Evolutionary conservation across 2,113 vertebrate genomes (phyloP).

Genomic region (Xenopus borealis): DNA sequence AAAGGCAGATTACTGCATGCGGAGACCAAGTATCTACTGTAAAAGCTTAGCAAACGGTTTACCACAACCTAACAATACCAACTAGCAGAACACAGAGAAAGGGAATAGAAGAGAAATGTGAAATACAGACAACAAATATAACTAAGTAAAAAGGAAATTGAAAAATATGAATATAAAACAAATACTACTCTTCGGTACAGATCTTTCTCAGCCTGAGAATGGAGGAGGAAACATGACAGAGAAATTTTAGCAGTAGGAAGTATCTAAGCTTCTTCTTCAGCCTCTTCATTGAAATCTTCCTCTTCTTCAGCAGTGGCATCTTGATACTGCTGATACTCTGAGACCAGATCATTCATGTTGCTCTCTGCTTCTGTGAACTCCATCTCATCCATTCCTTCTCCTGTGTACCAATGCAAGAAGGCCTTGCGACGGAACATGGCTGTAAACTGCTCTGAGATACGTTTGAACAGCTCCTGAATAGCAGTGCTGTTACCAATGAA

Average conservation of each 20-base stretch:
- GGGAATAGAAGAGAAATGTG: slow-evolving; percentile 4
- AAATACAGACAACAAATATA: not conserved
- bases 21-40: slow-evolving; percentile 3
- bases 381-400: slow-evolving; percentile 92
- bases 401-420: slow-evolving; percentile 90
- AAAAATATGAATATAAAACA: slow-evolving; percentile 5
- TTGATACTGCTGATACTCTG: slow-evolving; percentile 90
- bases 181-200: slow-evolving; percentile 12
- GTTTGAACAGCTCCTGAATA: slow-evolving; percentile 93
- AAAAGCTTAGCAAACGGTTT: not conserved
- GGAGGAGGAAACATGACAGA: not conserved
- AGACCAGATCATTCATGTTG: slow-evolving; percentile 94
- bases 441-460: slow-evolving; percentile 90
- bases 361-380: slow-evolving; percentile 89
- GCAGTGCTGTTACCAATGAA: slow-evolving; percentile 92
- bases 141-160: not conserved
- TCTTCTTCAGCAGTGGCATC: slow-evolving; percentile 87
- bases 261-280: slow-evolving; percentile 77
- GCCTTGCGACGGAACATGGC: slow-evolving; percentile 91
- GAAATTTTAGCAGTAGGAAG: slow-evolving; percentile 10
- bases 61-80: slow-evolving; percentile 3
- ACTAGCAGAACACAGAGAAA: slow-evolving; percentile 12
- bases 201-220: slow-evolving; percentile 30
- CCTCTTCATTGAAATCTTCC: slow-evolving; percentile 85
- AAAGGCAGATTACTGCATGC: not conserved